These are phyloP conservation scores for Limonius californicus DNA, from an alignment of 1,140 invertebrate genomes.

Conservation along the genomic window DNA sequence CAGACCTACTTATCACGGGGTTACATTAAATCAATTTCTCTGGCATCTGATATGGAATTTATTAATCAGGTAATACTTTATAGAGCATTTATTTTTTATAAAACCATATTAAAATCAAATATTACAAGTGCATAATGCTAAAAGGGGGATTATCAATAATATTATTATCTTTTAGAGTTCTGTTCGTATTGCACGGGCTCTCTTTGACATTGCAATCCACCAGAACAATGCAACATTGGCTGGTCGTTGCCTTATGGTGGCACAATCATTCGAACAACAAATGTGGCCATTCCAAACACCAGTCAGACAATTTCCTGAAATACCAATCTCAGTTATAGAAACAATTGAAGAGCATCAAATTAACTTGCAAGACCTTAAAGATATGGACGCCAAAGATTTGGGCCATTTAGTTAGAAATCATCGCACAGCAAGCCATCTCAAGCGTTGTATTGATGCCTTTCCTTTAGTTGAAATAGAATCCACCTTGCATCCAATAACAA, in stretches of 20 bases:
- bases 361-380: constrained; percentile 71
- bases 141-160: too few relatives aligned
- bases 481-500: constrained; percentile 90
- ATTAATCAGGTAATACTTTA: constrained; percentile 81
- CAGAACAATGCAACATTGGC: constrained; percentile 89
- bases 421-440: constrained; percentile 71
- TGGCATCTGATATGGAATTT: constrained; percentile 91
- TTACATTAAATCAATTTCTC: constrained; percentile 78
- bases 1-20: constrained; percentile 86
- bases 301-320: constrained; percentile 77
- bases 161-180: constrained; percentile 86
- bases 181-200: constrained; percentile 80
- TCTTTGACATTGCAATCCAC: constrained; percentile 91
- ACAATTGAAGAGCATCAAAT: constrained; percentile 79
- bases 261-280: constrained; percentile 87
- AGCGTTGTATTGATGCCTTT: constrained; percentile 81
- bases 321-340: constrained; percentile 64
- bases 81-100: too few relatives aligned
- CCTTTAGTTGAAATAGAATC: constrained; percentile 80
- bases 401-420: constrained; percentile 74
- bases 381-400: constrained; percentile 85
- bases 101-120: too few relatives aligned
- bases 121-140: too few relatives aligned
- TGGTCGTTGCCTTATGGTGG: constrained; percentile 71
- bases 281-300: constrained; percentile 87